Conservation (phyloP, 1,140 invertebrate species). For the Tribolium castaneum region DNA sequence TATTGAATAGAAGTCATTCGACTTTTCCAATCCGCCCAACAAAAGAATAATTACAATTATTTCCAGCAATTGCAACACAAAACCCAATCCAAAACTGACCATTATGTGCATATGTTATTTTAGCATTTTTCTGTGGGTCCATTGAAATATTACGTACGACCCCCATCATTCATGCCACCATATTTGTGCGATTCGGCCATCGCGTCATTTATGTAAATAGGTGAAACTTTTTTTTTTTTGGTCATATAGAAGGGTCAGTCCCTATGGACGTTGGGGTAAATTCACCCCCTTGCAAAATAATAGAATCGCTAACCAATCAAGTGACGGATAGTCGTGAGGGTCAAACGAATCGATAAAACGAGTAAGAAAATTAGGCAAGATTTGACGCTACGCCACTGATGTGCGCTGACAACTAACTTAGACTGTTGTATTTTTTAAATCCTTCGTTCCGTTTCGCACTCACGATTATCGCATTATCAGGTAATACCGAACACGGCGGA, state of each 20-base stretch:
- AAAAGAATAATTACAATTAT: conserved; percentile 51
- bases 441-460: conserved; percentile 39
- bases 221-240: conserved; percentile 22
- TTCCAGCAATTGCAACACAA: conserved; percentile 50
- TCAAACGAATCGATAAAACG: conserved; percentile 40
- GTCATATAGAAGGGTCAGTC: conserved; percentile 54
- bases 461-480: conserved; percentile 42
- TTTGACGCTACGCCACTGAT: neutral
- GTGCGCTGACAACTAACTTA: neutral
- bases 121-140: conserved; percentile 52
- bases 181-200: conserved; percentile 38
- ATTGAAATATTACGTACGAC: conserved; percentile 40
- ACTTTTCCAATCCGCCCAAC: conserved; percentile 5
- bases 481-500: conserved; percentile 38
- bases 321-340: conserved; percentile 46
- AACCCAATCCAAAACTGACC: conserved; percentile 51
- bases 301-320: conserved; percentile 49
- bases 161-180: conserved; percentile 38
- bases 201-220: conserved; percentile 25
- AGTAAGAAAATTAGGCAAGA: conserved; percentile 17
- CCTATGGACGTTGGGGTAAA: conserved; percentile 51
- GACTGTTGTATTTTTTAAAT: conserved; percentile 40
- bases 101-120: conserved; percentile 56
- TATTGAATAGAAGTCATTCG: neutral
- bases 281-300: conserved; percentile 46